Conservation (phyloP, 2,113 vertebrate species). For the Ranitomeya variabilis region DNA sequence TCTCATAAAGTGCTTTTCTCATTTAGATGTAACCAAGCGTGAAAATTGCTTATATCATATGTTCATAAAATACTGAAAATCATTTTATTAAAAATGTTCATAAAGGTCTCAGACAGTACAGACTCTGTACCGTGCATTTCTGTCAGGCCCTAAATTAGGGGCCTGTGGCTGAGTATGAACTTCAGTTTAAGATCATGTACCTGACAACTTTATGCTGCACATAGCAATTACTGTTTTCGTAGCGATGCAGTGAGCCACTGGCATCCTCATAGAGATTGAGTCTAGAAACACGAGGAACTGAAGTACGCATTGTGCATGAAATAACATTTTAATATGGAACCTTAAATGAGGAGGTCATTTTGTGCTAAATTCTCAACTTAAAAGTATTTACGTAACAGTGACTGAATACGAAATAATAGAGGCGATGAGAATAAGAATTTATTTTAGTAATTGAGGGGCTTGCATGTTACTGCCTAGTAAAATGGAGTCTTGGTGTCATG, state of each 20-base stretch:
- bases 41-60: slow-evolving; percentile 5
- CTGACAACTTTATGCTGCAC: not conserved
- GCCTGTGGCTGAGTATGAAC: not conserved
- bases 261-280: not conserved
- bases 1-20: slow-evolving; percentile 6
- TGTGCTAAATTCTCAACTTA: not conserved
- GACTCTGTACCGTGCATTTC: not conserved
- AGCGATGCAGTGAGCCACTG: not conserved
- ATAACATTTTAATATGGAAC: not conserved
- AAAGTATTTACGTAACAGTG: not conserved
- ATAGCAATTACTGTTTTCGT: not conserved
- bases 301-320: not conserved
- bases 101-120: not conserved
- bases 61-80: slow-evolving; percentile 11
- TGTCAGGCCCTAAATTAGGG: not conserved
- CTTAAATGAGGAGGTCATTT: not conserved
- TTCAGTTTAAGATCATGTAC: not conserved
- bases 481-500: not conserved
- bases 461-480: not conserved
- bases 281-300: not conserved
- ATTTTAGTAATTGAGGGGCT: not conserved
- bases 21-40: slow-evolving; percentile 24
- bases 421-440: not conserved
- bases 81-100: slow-evolving; percentile 12
- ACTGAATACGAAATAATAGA: not conserved